These are phyloP conservation scores for Harlomillsia oculata DNA, from an alignment of 1,140 invertebrate genomes.

Conservation along the genomic window DNA sequence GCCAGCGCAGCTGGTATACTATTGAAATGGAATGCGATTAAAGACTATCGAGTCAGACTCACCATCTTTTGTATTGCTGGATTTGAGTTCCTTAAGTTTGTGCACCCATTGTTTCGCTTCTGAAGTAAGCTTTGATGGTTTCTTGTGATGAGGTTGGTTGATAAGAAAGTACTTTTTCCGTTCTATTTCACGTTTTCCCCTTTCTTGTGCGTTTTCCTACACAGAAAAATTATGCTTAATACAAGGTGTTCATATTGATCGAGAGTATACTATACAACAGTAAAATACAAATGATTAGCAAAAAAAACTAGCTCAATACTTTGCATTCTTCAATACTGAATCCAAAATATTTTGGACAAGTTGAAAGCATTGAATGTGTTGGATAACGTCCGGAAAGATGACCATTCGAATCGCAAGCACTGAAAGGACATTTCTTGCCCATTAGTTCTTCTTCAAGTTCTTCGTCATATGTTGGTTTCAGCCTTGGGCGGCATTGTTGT, in stretches of 20 bases:
- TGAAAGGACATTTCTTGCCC: slow-evolving; percentile 72
- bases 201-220: slow-evolving; percentile 25
- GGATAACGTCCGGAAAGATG: slow-evolving; percentile 60
- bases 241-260: too few relatives aligned
- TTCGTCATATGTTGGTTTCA: slow-evolving; percentile 4
- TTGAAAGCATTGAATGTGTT: slow-evolving; percentile 21
- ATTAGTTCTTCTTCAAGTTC: slow-evolving; percentile 31
- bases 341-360: slow-evolving; percentile 45
- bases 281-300: too few relatives aligned
- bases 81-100: slow-evolving; percentile 26
- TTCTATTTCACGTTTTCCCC: slow-evolving; percentile 16
- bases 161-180: slow-evolving; percentile 17
- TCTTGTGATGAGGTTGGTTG: slow-evolving; percentile 22
- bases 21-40: too few relatives aligned
- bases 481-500: slow-evolving; percentile 9
- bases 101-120: slow-evolving; percentile 28
- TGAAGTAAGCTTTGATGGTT: slow-evolving; percentile 18
- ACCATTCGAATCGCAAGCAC: slow-evolving; percentile 77
- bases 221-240: not conserved
- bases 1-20: too few relatives aligned
- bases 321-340: slow-evolving; percentile 73
- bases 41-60: too few relatives aligned
- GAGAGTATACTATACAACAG: too few relatives aligned
- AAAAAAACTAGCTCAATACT: too few relatives aligned
- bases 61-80: slow-evolving; percentile 17